Evolutionary conservation across 2,797 vertebrate species (phyloP).

Genomic region (Sebastes flavidus): DNA sequence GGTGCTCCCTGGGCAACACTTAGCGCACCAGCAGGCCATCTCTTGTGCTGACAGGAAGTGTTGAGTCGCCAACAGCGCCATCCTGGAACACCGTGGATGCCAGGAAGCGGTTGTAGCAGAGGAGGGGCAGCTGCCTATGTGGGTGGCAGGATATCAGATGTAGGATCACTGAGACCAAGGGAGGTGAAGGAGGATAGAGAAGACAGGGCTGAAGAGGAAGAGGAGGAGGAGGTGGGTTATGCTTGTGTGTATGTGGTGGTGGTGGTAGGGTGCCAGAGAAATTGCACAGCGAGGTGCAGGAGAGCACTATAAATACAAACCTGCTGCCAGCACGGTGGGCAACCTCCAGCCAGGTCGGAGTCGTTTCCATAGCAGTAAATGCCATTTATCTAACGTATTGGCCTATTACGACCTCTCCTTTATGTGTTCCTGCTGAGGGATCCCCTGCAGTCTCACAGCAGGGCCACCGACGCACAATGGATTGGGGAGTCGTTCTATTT

Average conservation of each 20-base stretch:
- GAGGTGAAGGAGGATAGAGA: constrained; percentile 37
- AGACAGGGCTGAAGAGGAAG: neutral
- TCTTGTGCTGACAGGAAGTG: constrained; percentile 42
- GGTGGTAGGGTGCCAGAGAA: constrained; percentile 49
- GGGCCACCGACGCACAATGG: constrained; percentile 70
- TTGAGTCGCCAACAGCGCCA: constrained; percentile 11
- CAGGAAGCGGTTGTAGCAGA: constrained; percentile 23
- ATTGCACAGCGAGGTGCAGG: constrained; percentile 56
- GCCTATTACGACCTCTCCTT: constrained; percentile 77
- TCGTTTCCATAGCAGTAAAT: constrained; percentile 80
- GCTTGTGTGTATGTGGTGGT: neutral
- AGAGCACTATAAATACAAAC: constrained; percentile 77
- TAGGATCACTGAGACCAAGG: constrained; percentile 38
- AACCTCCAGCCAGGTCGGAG: constrained; percentile 78
- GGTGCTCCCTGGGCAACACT: constrained; percentile 14
- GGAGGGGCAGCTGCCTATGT: constrained; percentile 23
- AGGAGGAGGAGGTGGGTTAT: neutral
- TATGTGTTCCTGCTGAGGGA: constrained; percentile 75
- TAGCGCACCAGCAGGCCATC: constrained; percentile 27
- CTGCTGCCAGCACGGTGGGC: constrained; percentile 66
- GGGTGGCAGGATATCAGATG: constrained; percentile 51
- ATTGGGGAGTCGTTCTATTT: constrained; percentile 78
- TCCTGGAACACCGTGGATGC: constrained; percentile 1
- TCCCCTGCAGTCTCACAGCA: constrained; percentile 72
- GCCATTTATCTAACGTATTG: constrained; percentile 80